Conservation (phyloP, 2,888 invertebrate species). For the Bellardia bayeri region DNA sequence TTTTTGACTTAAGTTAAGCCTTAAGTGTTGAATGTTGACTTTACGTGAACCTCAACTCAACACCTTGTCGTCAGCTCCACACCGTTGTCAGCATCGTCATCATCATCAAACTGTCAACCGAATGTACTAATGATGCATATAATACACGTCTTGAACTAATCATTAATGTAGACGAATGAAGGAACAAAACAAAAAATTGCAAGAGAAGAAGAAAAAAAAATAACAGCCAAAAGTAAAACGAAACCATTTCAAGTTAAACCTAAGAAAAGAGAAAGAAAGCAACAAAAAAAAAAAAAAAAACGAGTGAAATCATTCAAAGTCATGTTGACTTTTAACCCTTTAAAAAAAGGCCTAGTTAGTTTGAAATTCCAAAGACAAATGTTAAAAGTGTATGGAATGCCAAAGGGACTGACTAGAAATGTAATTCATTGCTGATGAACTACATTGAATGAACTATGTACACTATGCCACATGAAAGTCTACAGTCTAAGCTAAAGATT, state of each 20-base stretch:
- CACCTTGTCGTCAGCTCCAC: constrained; percentile 52
- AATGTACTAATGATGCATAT: constrained; percentile 66
- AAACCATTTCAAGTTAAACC: background rate
- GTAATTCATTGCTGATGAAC: no score
- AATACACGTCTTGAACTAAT: constrained; percentile 64
- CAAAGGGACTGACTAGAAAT: no score
- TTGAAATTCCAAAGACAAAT: no score
- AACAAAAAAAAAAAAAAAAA: constrained; percentile 2
- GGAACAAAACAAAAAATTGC: constrained; percentile 19
- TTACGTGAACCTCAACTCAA: constrained; percentile 65
- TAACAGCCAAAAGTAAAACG: background rate
- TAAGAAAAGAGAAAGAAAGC: background rate
- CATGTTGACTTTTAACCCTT: constrained; percentile 41
- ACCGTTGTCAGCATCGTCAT: constrained; percentile 1
- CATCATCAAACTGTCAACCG: constrained; percentile 38
- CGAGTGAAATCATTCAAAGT: background rate
- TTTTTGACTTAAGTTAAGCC: constrained; percentile 54
- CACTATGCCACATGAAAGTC: no score
- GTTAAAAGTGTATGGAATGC: no score
- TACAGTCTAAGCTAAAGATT: no score
- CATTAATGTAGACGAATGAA: constrained; percentile 42
- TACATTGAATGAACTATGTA: no score
- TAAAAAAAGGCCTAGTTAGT: background rate
- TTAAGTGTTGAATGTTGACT: constrained; percentile 70
- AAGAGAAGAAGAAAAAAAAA: constrained; percentile 7